Conservation (phyloP, 2,797 vertebrate genomes). For the Helicolenus hilgendorfi region DNA sequence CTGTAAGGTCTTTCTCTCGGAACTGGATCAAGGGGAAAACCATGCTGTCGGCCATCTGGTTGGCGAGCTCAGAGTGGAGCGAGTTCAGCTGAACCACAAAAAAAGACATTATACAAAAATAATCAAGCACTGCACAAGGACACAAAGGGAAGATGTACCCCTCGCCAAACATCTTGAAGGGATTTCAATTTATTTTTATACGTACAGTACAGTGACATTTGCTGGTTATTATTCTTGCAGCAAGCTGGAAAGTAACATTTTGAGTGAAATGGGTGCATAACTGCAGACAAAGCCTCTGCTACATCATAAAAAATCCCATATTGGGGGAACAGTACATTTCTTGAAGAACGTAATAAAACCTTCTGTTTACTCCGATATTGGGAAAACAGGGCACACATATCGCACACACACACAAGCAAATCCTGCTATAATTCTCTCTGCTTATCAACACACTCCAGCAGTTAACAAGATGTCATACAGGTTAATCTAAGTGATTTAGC, state of each 20-base stretch:
- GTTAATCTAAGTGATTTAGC: constrained; percentile 46
- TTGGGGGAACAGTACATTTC: constrained; percentile 26
- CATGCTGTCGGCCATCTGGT: constrained; percentile 97
- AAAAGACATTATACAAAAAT: constrained; percentile 42
- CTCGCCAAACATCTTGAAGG: constrained; percentile 56
- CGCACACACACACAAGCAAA: constrained; percentile 6
- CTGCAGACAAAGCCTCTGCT: constrained; percentile 34
- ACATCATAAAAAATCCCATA: constrained; percentile 23
- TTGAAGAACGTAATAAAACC: constrained; percentile 35
- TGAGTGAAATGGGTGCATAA: constrained; percentile 8
- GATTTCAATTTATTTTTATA: constrained; percentile 38
- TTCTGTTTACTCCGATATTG: constrained; percentile 30
- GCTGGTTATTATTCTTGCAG: constrained; percentile 21
- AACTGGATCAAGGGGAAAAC: constrained; percentile 98
- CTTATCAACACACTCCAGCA: constrained; percentile 39
- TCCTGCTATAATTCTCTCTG: constrained; percentile 18
- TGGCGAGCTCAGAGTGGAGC: constrained; percentile 95
- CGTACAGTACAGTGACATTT: constrained; percentile 25
- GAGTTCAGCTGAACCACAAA: constrained; percentile 93
- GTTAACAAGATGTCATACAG: constrained; percentile 7
- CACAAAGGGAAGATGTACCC: constrained; percentile 26
- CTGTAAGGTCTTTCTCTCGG: constrained; percentile 98
- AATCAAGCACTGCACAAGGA: constrained; percentile 25
- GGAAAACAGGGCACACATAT: constrained; percentile 1
- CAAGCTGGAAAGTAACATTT: constrained; percentile 52